These are phyloP conservation scores for Fissipunctia ypsillon DNA, from an alignment of 2,888 invertebrate species.

Conservation along the genomic window DNA sequence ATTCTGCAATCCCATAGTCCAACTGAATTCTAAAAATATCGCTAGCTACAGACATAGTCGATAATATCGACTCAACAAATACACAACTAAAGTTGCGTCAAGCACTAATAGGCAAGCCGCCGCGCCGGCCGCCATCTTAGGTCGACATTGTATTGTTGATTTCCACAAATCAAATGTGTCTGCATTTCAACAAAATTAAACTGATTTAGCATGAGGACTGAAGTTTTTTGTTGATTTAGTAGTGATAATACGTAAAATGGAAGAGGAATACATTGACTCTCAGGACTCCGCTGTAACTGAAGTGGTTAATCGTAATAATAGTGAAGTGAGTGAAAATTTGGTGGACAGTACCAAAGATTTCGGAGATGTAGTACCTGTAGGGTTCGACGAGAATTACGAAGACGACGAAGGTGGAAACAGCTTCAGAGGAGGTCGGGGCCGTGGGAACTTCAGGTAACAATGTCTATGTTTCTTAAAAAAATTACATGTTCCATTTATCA, in stretches of 20 bases:
- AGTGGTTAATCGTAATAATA: constrained; percentile 65
- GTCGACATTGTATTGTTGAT: constrained; percentile 74
- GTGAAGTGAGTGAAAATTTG: constrained; percentile 70
- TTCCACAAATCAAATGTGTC: constrained; percentile 69
- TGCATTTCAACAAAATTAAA: constrained; percentile 65
- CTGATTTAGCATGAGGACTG: constrained; percentile 81
- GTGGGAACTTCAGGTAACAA: constrained; percentile 85
- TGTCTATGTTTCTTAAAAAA: neutral
- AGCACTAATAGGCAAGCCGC: constrained; percentile 66
- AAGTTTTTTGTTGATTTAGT: constrained; percentile 70
- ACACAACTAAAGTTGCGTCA: constrained; percentile 45
- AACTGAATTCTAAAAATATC: constrained; percentile 39
- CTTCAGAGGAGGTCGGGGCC: constrained; percentile 83
- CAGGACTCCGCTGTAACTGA: constrained; percentile 80
- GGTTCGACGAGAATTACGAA: constrained; percentile 83
- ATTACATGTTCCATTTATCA: neutral
- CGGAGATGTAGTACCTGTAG: constrained; percentile 73
- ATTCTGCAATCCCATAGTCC: neutral
- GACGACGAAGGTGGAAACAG: constrained; percentile 83
- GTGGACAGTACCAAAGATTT: constrained; percentile 82
- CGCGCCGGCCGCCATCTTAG: constrained; percentile 79
- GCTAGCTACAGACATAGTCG: constrained; percentile 38
- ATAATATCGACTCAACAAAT: constrained; percentile 63
- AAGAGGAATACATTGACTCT: constrained; percentile 85
- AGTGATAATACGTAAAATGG: constrained; percentile 77